Evolutionary conservation across 2,113 vertebrate species (phyloP).

Genomic region (Aspidoscelis tigris): DNA sequence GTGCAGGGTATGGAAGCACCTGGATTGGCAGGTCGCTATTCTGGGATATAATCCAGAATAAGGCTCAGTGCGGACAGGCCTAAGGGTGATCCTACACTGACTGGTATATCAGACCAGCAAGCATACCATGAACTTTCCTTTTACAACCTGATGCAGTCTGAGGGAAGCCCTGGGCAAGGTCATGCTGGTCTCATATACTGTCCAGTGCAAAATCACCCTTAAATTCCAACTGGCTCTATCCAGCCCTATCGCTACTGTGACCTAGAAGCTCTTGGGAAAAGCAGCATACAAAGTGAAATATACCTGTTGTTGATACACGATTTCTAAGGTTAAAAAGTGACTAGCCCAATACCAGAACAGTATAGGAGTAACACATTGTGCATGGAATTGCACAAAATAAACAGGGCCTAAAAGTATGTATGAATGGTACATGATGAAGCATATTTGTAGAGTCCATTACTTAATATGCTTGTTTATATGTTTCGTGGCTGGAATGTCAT

Average conservation of each 20-base stretch:
- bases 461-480: not conserved
- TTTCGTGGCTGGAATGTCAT: not conserved
- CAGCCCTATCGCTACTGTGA: not conserved
- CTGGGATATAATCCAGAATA: too few relatives aligned
- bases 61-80: too few relatives aligned
- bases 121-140: too few relatives aligned
- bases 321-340: not conserved
- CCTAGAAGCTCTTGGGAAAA: not conserved
- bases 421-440: not conserved
- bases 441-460: not conserved
- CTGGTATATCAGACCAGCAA: too few relatives aligned
- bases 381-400: not conserved
- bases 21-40: too few relatives aligned
- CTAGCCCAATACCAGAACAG: not conserved
- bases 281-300: not conserved
- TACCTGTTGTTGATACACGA: not conserved
- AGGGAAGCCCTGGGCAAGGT: too few relatives aligned
- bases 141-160: too few relatives aligned
- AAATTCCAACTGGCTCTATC: not conserved
- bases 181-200: not conserved
- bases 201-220: not conserved
- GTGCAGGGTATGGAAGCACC: too few relatives aligned
- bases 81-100: too few relatives aligned
- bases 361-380: not conserved
- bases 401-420: not conserved